These are phyloP conservation scores for Rhopalosiphum maidis DNA, from an alignment of 1,140 invertebrate genomes.

Conservation along the genomic window DNA sequence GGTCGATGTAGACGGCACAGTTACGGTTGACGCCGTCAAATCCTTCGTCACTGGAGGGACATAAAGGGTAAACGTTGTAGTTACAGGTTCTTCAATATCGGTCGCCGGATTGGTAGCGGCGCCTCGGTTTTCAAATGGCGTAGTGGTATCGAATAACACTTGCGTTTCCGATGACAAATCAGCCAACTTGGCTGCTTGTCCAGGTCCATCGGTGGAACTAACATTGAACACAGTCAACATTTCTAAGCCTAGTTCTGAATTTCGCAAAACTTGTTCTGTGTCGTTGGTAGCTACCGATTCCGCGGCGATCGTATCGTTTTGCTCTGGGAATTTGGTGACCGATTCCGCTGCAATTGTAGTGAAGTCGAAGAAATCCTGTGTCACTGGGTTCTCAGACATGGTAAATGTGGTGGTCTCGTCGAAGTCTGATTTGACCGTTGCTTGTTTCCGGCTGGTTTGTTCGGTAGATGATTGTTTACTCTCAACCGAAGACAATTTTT, in stretches of 20 bases:
- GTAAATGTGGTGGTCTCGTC: background rate
- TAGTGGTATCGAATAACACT: background rate
- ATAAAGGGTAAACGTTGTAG: background rate
- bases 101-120: background rate
- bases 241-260: constrained; percentile 18
- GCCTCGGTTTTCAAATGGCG: background rate
- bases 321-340: background rate
- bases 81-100: background rate
- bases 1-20: background rate
- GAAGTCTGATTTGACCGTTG: background rate
- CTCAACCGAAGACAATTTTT: background rate
- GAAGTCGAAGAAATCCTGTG: background rate
- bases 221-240: constrained; percentile 49
- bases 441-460: background rate
- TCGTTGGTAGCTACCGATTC: background rate
- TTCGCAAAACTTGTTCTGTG: background rate
- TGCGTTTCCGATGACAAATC: constrained; percentile 29
- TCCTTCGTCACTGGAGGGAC: background rate
- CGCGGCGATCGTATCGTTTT: background rate
- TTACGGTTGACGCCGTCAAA: background rate
- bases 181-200: background rate
- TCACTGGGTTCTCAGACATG: background rate
- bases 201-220: constrained; percentile 33
- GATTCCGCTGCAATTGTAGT: background rate
- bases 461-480: constrained; percentile 35